Evolutionary conservation across 2,888 invertebrate species (phyloP), one percentile per base, ranked within the genome.

Genomic region (Campoplex nolae): DNA sequence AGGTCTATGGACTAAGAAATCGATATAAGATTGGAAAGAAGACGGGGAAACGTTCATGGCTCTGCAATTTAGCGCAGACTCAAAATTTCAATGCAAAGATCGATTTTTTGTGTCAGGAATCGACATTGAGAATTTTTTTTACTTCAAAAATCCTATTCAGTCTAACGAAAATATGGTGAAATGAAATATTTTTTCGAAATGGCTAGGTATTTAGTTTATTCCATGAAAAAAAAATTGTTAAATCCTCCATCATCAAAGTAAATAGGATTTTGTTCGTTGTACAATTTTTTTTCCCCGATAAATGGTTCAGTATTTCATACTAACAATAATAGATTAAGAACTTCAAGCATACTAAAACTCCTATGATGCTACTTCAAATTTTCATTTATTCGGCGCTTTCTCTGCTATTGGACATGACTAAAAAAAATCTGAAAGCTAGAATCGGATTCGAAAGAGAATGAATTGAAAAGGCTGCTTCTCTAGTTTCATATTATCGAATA

Each of bases 401-500:
- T 18, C 9, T 23, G 18, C 16, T 35, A 2, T 18, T 45, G 56
- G 2, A 42, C 28, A 13, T 0, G n/a, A 54, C 3, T 11, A 54
- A 35, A 78, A 38, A 23, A 67, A 73, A 62, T 35, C 48, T 23
- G 18, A 35, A 54, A 54, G 28, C 51, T n/a, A 54, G 67, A 58
- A 74, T 79, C 74, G 74, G 54, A 79, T 83, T 83, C 23, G 16
- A 77, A 78, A 85, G 85, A 58, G 85, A 68, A 82, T 68, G 56
- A 67, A 82, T 82, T 75, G 68, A 45, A 83, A 86, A 83, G 79
- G 48, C 56, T 71, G 32, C 54, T 35, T 54, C 68, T 75, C 35
- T 35, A 16, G 82, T 86, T 86, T 79, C 51, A 71, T 75, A 79
- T 83, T 83, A 86, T 86, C 83, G 76, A 75, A 75, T 54, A 86